Conservation (phyloP, 2,113 vertebrate genomes). For the Caloenas nicobarica region DNA sequence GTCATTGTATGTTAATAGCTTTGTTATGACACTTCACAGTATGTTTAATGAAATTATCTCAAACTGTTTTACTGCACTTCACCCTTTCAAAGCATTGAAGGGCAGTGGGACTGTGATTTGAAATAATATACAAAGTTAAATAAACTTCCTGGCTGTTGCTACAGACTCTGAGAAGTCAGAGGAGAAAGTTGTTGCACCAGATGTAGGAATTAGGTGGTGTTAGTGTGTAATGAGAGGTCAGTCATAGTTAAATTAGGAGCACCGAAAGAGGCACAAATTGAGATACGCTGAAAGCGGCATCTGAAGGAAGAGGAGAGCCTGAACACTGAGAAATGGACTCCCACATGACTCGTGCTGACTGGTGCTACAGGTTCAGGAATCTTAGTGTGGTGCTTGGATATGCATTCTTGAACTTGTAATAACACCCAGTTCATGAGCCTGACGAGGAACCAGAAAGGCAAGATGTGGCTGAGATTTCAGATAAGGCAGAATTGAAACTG, state of each 20-base stretch:
- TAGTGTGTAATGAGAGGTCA: neutral
- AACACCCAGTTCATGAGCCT: neutral
- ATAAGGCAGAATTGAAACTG: neutral
- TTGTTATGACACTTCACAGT: neutral
- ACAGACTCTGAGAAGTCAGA: neutral
- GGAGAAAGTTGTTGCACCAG: neutral
- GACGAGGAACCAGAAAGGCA: neutral
- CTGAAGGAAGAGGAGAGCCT: neutral
- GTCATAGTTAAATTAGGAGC: neutral
- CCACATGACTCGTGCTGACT: neutral
- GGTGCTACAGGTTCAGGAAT: neutral
- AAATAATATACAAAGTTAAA: neutral
- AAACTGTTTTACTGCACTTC: neutral
- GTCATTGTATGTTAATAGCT: neutral
- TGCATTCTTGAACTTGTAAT: neutral
- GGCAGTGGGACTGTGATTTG: neutral
- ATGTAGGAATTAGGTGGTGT: neutral
- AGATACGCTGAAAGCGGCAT: neutral
- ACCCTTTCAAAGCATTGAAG: neutral
- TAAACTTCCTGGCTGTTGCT: neutral
- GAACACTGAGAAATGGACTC: neutral
- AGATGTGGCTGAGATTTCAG: neutral
- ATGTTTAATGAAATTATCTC: neutral
- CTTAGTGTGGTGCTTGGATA: neutral
- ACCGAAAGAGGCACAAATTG: neutral